Conservation (phyloP, 2,888 invertebrate species). For the Limnephilus rhombicus region DNA sequence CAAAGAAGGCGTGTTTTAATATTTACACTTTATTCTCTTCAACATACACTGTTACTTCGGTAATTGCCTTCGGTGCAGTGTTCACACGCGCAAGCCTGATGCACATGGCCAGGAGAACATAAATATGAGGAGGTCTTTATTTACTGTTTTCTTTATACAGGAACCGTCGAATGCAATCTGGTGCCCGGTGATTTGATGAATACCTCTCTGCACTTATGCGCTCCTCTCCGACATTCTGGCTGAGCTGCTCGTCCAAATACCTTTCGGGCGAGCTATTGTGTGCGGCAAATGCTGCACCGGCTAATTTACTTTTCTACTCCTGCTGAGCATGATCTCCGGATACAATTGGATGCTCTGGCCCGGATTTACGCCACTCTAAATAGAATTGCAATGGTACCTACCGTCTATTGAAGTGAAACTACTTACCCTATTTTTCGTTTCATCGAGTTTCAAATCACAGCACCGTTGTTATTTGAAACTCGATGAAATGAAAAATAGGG, state of each 20-base stretch:
- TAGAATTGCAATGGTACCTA: too few relatives aligned
- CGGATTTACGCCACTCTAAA: too few relatives aligned
- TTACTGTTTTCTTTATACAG: slow-evolving; percentile 39
- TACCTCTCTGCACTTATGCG: slow-evolving; percentile 23
- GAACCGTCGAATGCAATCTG: slow-evolving; percentile 49
- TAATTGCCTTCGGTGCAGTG: slow-evolving; percentile 7
- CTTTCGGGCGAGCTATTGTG: slow-evolving; percentile 40
- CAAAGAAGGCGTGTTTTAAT: neutral
- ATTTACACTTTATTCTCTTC: slow-evolving; percentile 29
- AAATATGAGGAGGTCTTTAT: slow-evolving; percentile 54
- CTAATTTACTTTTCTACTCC: slow-evolving; percentile 42
- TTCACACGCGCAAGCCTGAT: slow-evolving; percentile 36
- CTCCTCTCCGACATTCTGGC: slow-evolving; percentile 45
- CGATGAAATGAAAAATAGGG: too few relatives aligned
- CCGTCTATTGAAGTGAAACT: too few relatives aligned
- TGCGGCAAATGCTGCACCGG: slow-evolving; percentile 6
- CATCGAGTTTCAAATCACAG: too few relatives aligned
- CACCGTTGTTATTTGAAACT: too few relatives aligned
- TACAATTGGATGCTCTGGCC: slow-evolving; percentile 10
- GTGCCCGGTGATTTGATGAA: slow-evolving; percentile 31
- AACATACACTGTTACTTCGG: slow-evolving; percentile 26
- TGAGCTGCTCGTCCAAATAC: slow-evolving; percentile 35
- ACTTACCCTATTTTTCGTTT: too few relatives aligned
- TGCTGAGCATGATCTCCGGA: slow-evolving; percentile 41
- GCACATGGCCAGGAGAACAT: slow-evolving; percentile 44